Evolutionary conservation across 92 coral and sea anemone genomes (phyloP), one percentile per base, ranked within the genome.

Genomic region (Bergia sp.): DNA sequence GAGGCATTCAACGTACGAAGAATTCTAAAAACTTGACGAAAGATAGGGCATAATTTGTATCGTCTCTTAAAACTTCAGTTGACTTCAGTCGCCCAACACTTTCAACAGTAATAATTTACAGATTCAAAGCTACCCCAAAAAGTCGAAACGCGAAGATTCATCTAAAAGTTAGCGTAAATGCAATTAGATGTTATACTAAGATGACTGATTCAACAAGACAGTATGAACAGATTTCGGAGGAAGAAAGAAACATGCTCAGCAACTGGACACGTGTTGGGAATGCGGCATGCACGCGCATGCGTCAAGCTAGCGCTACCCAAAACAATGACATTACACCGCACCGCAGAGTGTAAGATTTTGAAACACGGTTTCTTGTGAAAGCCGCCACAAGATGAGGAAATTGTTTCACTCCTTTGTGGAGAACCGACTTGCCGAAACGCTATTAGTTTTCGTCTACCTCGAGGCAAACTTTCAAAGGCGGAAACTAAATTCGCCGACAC

Each of bases 191-290:
- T 1, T 20, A 40, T 76, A 41, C 13, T 38, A n/a, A 73, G 16
- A 50, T 36, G 53, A 41, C 1, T 39, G 45, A 40, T 41, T 36
- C 3, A 76, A 76, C 41, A 16, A 74, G 29, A 42, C 18, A 76
- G 50, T 76, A 13, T 15, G 49, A 76, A 76, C 3, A 73, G 77
- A 73, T 23, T 72, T 29, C 37, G 78, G 6, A 3, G 78, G 78
- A 9, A 5, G 38, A 74, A 8, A n/a, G 40, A 72, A 72, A 0
- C 16, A 38, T 15, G 42, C 39, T 38, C 16, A 37, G 58, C 10
- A 76, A 39, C 78, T 8, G 47, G 41, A 76, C 80, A 76, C 80
- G 80, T 76, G 80, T 16, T 76, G 58, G 58, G 18, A 53, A 53
- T 53, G 58, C 58, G 58, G 58, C 16, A 11, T 11, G 16, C 58